Evolutionary conservation across 2,113 vertebrate species (phyloP).

Genomic region (Rana temporaria): DNA sequence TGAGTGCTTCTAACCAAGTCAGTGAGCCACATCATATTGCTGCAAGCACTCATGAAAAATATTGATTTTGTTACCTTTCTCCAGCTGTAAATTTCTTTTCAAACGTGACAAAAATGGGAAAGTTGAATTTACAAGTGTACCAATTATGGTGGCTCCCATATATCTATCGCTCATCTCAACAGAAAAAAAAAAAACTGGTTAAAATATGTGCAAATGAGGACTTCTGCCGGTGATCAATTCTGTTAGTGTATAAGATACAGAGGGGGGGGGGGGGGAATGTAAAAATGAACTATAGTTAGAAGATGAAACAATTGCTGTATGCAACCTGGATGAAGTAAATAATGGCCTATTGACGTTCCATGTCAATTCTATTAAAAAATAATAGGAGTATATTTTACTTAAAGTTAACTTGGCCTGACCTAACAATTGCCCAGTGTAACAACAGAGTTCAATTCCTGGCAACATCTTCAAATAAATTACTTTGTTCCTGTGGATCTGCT

Average conservation of each 20-base stretch:
- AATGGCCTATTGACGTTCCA: constrained; percentile 22
- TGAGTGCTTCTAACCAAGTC: constrained; percentile 62
- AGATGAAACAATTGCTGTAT: background rate
- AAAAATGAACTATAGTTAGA: constrained; percentile 53
- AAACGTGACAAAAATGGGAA: constrained; percentile 65
- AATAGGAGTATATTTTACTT: too few relatives aligned
- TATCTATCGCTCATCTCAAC: constrained; percentile 16
- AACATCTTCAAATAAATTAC: too few relatives aligned
- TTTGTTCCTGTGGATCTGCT: too few relatives aligned
- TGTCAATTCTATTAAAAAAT: background rate
- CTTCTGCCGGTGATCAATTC: background rate
- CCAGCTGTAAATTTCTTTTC: constrained; percentile 67
- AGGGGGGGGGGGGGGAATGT: too few relatives aligned
- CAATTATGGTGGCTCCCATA: constrained; percentile 4
- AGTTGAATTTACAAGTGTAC: constrained; percentile 55
- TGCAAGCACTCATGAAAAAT: constrained; percentile 63
- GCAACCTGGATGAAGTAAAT: constrained; percentile 15
- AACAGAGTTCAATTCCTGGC: too few relatives aligned
- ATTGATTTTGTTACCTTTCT: constrained; percentile 65
- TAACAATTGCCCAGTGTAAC: too few relatives aligned
- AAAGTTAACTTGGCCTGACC: too few relatives aligned
- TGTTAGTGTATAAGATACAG: background rate
- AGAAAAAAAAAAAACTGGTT: constrained; percentile 15
- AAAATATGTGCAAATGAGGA: constrained; percentile 7
- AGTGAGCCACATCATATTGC: constrained; percentile 70